Percentiles rank a stretch among this genome's conserved stretches.
phyloP scores from a whole-genome alignment of 2,888 invertebrate genomes.

The Melangyna quadrimaculata region DNA sequence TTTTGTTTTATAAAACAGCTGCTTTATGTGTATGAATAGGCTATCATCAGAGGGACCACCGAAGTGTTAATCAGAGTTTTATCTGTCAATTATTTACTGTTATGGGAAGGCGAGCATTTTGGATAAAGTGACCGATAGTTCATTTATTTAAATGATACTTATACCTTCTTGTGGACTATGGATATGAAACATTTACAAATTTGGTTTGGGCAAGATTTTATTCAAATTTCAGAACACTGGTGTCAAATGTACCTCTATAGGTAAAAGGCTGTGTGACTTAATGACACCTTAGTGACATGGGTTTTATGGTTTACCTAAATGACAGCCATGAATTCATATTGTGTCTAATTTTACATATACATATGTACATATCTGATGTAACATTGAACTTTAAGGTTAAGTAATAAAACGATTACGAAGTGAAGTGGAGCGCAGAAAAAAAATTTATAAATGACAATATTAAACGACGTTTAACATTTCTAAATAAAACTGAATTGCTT shows the following conservation, averaged over 20 bases:
- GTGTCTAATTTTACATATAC: constrained; percentile 42
- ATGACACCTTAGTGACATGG: constrained; percentile 45
- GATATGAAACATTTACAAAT: neutral
- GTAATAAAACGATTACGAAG: neutral
- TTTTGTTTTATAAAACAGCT: neutral
- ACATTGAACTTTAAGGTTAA: constrained; percentile 8
- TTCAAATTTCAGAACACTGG: constrained; percentile 10
- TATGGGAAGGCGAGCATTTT: neutral
- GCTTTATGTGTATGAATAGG: neutral
- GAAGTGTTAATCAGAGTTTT: constrained; percentile 48
- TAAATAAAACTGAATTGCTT: neutral
- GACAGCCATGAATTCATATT: constrained; percentile 39
- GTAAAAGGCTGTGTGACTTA: neutral
- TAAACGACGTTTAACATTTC: neutral
- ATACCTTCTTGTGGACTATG: neutral
- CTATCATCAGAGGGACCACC: constrained; percentile 46
- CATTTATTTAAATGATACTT: neutral
- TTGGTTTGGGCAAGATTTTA: neutral
- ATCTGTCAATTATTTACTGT: constrained; percentile 9
- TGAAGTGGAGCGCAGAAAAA: neutral
- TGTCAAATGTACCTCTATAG: neutral
- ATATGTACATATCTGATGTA: constrained; percentile 2
- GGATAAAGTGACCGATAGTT: neutral
- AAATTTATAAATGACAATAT: neutral
- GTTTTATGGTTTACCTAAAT: constrained; percentile 41